Conservation (phyloP, 2,888 invertebrate genomes). For the Brachylomia viminalis region DNA sequence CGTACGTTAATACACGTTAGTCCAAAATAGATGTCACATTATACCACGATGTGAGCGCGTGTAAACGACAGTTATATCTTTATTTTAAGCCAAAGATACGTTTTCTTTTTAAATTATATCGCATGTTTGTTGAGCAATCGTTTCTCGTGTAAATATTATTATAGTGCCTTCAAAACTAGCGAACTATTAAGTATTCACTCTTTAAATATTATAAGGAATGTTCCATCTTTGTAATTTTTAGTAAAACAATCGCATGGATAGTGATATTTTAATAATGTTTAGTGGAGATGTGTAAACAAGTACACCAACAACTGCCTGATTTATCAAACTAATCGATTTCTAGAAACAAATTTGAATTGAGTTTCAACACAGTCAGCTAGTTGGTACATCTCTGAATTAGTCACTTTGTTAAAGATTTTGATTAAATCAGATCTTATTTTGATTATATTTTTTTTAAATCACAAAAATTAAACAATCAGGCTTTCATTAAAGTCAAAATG, state of each 20-base stretch:
- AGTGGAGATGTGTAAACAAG: constrained; percentile 49
- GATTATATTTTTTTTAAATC: constrained; percentile 39
- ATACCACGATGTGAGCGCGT: constrained; percentile 35
- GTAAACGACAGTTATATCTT: constrained; percentile 45
- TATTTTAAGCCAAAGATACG: constrained; percentile 63
- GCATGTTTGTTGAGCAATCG: constrained; percentile 68
- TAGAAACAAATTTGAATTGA: constrained; percentile 20
- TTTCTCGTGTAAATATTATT: constrained; percentile 73
- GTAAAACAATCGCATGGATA: constrained; percentile 52
- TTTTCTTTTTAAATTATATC: constrained; percentile 65
- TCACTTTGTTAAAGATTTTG: constrained; percentile 53
- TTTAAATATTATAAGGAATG: constrained; percentile 73
- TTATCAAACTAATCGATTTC: constrained; percentile 29
- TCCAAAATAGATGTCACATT: constrained; percentile 40
- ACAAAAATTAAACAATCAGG: constrained; percentile 27
- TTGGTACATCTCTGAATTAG: constrained; percentile 61
- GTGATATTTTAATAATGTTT: constrained; percentile 53
- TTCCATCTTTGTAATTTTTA: constrained; percentile 69
- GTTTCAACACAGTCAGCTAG: constrained; percentile 26
- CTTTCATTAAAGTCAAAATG: constrained; percentile 32
- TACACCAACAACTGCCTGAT: neutral
- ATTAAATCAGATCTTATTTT: constrained; percentile 39
- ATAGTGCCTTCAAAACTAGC: constrained; percentile 73
- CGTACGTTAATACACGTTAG: constrained; percentile 3
- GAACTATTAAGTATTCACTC: constrained; percentile 70